Conservation (phyloP, 2,113 vertebrate genomes). For the Rhinolophus ferrumequinum region DNA sequence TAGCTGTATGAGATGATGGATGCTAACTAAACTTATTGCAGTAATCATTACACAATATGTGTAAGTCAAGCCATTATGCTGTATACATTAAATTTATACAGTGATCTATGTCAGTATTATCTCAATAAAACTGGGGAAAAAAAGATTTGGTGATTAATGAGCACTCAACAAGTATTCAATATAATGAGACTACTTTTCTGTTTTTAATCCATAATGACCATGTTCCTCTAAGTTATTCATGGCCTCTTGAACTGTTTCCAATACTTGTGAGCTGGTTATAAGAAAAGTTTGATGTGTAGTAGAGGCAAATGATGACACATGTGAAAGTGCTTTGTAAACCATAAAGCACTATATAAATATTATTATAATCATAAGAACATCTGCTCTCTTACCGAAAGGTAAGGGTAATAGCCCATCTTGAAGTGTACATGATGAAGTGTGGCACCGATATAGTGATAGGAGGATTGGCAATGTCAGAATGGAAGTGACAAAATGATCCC, state of each 20-base stretch:
- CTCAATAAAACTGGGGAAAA: neutral
- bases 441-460: neutral
- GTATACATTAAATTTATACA: neutral
- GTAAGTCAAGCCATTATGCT: neutral
- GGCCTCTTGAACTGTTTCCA: neutral
- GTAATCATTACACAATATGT: neutral
- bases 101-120: neutral
- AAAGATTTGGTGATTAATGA: conserved; percentile 1
- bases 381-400: neutral
- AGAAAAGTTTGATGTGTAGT: neutral
- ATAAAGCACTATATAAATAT: neutral
- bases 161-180: neutral
- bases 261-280: neutral
- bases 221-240: neutral
- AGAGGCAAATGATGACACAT: neutral
- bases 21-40: neutral
- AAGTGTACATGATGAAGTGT: neutral
- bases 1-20: neutral
- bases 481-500: neutral
- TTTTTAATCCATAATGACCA: conserved; percentile 6
- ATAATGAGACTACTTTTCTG: neutral
- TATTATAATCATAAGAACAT: neutral
- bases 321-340: neutral
- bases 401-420: neutral
- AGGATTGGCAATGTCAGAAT: neutral